Percentiles rank a stretch among this genome's conserved stretches.
Conservation (phyloP, 1,140 invertebrate species). For the Neotoxoptera formosana region DNA sequence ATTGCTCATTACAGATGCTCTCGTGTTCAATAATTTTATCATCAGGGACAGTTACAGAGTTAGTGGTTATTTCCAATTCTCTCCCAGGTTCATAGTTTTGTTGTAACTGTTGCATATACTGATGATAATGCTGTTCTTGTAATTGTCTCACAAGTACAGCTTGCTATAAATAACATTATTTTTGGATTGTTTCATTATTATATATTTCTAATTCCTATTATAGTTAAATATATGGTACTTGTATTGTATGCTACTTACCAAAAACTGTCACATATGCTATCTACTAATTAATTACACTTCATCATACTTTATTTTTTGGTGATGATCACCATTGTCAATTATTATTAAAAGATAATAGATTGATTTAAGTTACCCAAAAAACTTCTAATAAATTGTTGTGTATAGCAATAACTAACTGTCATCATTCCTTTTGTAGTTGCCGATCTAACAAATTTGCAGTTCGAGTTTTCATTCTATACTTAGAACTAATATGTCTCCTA, state of each 20-base stretch:
- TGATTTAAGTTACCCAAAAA: neutral
- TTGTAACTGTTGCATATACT: slow-evolving; percentile 91
- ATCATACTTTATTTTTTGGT: neutral
- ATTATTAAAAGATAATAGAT: neutral
- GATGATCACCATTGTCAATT: neutral
- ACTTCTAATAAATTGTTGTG: neutral
- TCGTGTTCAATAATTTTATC: slow-evolving; percentile 46
- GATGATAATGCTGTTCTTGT: slow-evolving; percentile 97
- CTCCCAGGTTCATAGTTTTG: slow-evolving; percentile 65
- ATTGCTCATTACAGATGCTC: slow-evolving; percentile 33
- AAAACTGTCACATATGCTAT: neutral
- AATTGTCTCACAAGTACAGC: slow-evolving; percentile 89
- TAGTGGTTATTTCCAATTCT: slow-evolving; percentile 47
- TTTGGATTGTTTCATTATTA: neutral
- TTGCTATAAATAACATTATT: slow-evolving; percentile 71
- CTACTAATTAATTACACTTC: neutral
- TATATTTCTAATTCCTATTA: neutral
- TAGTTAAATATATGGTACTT: neutral
- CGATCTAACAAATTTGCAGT: neutral
- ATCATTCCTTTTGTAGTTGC: neutral
- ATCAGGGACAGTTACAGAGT: slow-evolving; percentile 31
- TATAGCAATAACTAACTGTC: neutral
- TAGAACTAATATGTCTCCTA: neutral
- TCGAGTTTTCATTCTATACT: neutral
- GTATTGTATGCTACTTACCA: neutral